These are phyloP conservation scores for Crenichthys baileyi DNA, from an alignment of 2,797 vertebrate species.

Conservation along the genomic window DNA sequence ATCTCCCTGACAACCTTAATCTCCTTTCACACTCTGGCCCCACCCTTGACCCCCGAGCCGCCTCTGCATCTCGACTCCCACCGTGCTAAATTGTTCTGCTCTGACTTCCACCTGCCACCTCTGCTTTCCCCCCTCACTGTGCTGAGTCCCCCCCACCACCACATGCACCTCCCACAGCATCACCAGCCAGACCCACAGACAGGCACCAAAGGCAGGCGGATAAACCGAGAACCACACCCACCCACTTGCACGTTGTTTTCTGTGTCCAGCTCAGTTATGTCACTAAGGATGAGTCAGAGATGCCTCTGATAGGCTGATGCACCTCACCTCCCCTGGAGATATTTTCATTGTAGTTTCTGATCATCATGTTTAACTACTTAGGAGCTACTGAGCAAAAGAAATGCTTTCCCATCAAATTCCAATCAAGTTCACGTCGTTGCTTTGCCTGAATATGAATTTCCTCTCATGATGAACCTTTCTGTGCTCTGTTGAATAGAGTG, in stretches of 20 bases:
- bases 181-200: conserved; percentile 63
- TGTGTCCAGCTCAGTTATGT: conserved; percentile 67
- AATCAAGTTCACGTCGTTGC: conserved; percentile 12
- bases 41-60: conserved; percentile 40
- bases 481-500: conserved; percentile 59
- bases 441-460: conserved; percentile 62
- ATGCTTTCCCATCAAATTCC: conserved; percentile 28
- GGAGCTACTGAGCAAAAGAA: conserved; percentile 2
- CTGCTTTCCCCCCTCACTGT: conserved; percentile 35
- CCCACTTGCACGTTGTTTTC: conserved; percentile 56
- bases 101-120: conserved; percentile 74
- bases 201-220: conserved; percentile 62
- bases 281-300: conserved; percentile 72
- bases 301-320: conserved; percentile 64
- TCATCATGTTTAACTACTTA: conserved; percentile 29
- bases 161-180: conserved; percentile 19
- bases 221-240: conserved; percentile 61
- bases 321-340: conserved; percentile 46
- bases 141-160: conserved; percentile 21
- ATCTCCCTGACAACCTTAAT: conserved; percentile 65
- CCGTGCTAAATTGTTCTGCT: conserved; percentile 72
- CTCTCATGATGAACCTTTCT: conserved; percentile 70
- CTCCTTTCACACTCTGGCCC: conserved; percentile 38
- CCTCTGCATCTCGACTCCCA: conserved; percentile 58
- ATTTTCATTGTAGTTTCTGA: conserved; percentile 48